phyloP scores from a whole-genome alignment of 2,888 invertebrate species.

The Drosophila algonquin region DNA sequence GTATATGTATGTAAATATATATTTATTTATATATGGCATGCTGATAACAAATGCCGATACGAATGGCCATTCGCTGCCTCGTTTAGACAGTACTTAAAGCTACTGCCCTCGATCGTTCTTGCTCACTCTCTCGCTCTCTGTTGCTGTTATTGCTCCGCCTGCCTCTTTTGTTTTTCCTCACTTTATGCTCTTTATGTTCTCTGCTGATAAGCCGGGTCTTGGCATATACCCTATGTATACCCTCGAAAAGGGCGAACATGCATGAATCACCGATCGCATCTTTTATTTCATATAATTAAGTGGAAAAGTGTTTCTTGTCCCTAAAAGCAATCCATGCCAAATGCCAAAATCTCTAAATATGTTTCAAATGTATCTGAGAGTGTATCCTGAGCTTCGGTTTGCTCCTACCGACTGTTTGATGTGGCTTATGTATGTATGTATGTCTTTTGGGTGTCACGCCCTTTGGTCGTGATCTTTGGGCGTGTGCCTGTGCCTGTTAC shows the following conservation, averaged over 20 bases:
- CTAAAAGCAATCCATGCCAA: no score
- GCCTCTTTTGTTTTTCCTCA: not conserved
- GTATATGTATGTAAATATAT: no score
- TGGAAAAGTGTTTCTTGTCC: no score
- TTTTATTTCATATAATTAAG: no score
- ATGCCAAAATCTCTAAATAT: no score
- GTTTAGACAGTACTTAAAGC: not conserved
- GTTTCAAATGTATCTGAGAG: no score
- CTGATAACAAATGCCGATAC: no score
- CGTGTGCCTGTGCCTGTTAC: constrained; percentile 16
- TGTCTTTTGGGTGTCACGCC: constrained; percentile 53
- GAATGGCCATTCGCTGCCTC: not conserved
- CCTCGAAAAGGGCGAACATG: not conserved
- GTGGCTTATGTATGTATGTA: not conserved
- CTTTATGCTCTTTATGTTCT: not conserved
- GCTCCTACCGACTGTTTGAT: no score
- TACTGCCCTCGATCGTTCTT: not conserved
- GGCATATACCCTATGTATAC: not conserved
- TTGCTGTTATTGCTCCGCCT: not conserved
- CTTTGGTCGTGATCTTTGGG: constrained; percentile 49
- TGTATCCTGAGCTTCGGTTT: no score
- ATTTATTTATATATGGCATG: no score
- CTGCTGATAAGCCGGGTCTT: not conserved
- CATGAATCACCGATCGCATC: no score
- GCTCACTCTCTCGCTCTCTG: not conserved